phyloP scores from a whole-genome alignment of 2,888 invertebrate species.

The Parnassius smintheus region DNA sequence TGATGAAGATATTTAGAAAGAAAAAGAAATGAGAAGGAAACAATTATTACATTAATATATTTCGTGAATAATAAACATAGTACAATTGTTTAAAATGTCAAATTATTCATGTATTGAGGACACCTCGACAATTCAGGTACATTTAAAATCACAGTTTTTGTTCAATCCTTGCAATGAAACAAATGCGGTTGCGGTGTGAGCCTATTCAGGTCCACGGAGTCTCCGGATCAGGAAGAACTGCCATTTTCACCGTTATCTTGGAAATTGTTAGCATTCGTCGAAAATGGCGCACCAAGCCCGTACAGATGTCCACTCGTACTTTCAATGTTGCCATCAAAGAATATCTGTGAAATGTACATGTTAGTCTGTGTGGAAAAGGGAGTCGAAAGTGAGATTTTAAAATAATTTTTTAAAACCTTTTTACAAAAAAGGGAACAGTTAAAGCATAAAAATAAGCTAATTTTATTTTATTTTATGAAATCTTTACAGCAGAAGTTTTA shows the following conservation, averaged over 20 bases:
- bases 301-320: constrained; percentile 98
- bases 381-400: too few species aligned
- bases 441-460: too few species aligned
- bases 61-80: constrained; percentile 7
- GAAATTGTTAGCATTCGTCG: constrained; percentile 87
- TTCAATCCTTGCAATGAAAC: constrained; percentile 41
- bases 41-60: constrained; percentile 12
- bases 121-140: constrained; percentile 15
- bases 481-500: too few species aligned
- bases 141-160: constrained; percentile 27
- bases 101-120: constrained; percentile 8
- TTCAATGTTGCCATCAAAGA: constrained; percentile 98
- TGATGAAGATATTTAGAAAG: not conserved
- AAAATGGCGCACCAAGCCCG: constrained; percentile 94
- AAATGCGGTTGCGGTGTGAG: constrained; percentile 36
- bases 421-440: too few species aligned
- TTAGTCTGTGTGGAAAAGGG: not conserved
- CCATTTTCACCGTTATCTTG: constrained; percentile 86
- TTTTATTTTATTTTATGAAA: too few species aligned
- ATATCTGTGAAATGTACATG: constrained; percentile 86
- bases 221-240: constrained; percentile 63
- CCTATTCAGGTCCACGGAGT: constrained; percentile 32
- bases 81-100: constrained; percentile 5
- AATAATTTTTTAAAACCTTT: too few species aligned
- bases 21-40: constrained; percentile 10